Evolutionary conservation across 2,888 invertebrate genomes (phyloP).

Genomic region (Ophion slaviceki): DNA sequence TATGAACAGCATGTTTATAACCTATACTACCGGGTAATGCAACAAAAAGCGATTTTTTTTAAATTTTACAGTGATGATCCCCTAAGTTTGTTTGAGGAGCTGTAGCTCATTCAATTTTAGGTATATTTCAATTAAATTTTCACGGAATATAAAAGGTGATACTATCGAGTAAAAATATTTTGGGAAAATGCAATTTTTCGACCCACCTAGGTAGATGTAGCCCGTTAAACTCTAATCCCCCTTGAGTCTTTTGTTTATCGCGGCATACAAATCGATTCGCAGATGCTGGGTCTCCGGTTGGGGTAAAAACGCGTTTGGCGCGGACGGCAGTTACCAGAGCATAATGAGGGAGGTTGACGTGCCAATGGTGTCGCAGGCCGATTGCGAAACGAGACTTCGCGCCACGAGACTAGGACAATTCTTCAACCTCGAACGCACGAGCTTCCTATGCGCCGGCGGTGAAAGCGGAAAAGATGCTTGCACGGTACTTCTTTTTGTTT

Average conservation of each 20-base stretch:
- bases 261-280: slow-evolving; percentile 7
- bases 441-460: slow-evolving; percentile 92
- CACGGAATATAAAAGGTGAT: too few relatives aligned
- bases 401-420: slow-evolving; percentile 87
- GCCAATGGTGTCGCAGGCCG: slow-evolving; percentile 87
- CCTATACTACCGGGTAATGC: too few relatives aligned
- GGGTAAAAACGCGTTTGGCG: slow-evolving; percentile 92
- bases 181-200: too few relatives aligned
- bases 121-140: too few relatives aligned
- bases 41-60: too few relatives aligned
- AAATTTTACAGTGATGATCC: too few relatives aligned
- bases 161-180: too few relatives aligned
- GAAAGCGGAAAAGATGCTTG: slow-evolving; percentile 91
- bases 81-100: too few relatives aligned
- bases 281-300: slow-evolving; percentile 92
- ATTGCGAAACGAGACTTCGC: slow-evolving; percentile 88
- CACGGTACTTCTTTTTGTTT: slow-evolving; percentile 85
- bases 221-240: background rate
- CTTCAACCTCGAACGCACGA: slow-evolving; percentile 87
- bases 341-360: slow-evolving; percentile 91
- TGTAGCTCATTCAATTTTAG: too few relatives aligned
- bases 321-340: slow-evolving; percentile 85
- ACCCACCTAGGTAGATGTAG: too few relatives aligned
- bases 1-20: too few relatives aligned
- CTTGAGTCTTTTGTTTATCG: background rate